Evolutionary conservation across 2,113 vertebrate genomes (phyloP).

Genomic region (mouse (Mus musculus)): DNA sequence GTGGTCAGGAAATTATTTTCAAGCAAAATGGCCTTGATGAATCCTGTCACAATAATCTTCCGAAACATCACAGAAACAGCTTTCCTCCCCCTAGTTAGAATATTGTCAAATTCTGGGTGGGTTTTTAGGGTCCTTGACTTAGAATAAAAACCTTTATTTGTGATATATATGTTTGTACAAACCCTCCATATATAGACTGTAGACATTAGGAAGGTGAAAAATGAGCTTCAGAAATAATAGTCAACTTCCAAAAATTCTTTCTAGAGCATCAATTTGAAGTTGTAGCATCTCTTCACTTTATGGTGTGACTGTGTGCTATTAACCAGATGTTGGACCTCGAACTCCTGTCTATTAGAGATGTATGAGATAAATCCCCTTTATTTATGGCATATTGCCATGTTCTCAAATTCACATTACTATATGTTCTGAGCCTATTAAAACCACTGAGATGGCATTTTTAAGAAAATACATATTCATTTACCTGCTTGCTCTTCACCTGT

Average conservation of each 20-base stretch:
- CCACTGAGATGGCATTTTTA: constrained; percentile 1
- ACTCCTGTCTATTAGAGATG: constrained; percentile 65
- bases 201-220: constrained; percentile 73
- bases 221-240: constrained; percentile 67
- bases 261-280: constrained; percentile 75
- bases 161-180: constrained; percentile 44
- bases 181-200: background rate
- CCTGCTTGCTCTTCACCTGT: background rate
- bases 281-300: constrained; percentile 71
- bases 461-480: background rate
- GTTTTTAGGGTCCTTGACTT: background rate
- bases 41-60: background rate
- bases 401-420: constrained; percentile 66
- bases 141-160: background rate
- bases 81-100: background rate
- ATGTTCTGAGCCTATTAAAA: constrained; percentile 70
- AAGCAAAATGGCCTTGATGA: background rate
- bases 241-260: constrained; percentile 79
- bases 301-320: constrained; percentile 59
- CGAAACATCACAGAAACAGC: background rate
- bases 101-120: background rate
- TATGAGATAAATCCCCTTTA: constrained; percentile 74
- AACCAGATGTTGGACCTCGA: constrained; percentile 63
- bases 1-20: background rate
- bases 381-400: constrained; percentile 70